Conservation (phyloP, 2,797 vertebrate genomes). For the Danio albolineatus region DNA sequence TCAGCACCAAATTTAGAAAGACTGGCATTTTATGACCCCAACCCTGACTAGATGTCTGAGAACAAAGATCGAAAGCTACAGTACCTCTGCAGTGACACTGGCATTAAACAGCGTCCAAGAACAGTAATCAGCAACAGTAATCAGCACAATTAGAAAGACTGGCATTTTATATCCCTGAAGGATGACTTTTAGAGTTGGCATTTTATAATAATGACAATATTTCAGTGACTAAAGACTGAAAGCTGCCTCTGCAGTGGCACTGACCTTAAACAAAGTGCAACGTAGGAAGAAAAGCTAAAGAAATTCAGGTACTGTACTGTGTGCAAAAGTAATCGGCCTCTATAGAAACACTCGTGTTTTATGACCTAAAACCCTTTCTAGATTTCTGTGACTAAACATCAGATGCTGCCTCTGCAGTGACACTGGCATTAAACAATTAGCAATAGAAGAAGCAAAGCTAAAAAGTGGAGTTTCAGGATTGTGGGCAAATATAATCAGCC, state of each 20-base stretch:
- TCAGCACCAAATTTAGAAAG: too few species aligned
- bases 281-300: neutral
- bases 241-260: constrained; percentile 25
- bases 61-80: neutral
- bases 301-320: too few species aligned
- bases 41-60: constrained; percentile 1
- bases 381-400: too few species aligned
- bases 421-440: too few species aligned
- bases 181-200: neutral
- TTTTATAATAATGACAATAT: constrained; percentile 1
- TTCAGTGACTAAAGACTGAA: constrained; percentile 16
- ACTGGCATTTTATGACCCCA: too few species aligned
- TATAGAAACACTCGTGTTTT: constrained; percentile 5
- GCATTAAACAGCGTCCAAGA: constrained; percentile 28
- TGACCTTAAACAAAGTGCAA: constrained; percentile 13
- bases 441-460: too few species aligned
- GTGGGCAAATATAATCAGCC: too few species aligned
- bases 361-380: constrained; percentile 24
- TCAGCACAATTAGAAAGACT: neutral
- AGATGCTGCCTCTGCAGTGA: too few species aligned
- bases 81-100: constrained; percentile 29
- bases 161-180: constrained; percentile 37
- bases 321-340: too few species aligned
- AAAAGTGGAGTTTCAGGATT: too few species aligned
- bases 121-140: neutral